Evolutionary conservation across 1,140 invertebrate genomes (phyloP), one percentile per base, ranked within the genome.

Genomic region (Acromyrmex charruanus): DNA sequence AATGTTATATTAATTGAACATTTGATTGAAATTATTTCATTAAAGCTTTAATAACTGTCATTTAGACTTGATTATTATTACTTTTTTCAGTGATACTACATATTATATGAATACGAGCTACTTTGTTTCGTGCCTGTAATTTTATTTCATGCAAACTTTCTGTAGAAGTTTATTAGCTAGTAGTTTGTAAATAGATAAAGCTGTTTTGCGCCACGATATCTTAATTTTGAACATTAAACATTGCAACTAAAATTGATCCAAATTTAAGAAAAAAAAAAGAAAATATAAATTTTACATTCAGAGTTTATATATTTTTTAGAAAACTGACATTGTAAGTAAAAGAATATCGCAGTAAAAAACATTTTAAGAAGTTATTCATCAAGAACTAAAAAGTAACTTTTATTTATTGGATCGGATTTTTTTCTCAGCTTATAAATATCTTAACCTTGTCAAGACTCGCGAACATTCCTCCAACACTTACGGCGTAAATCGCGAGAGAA

Each of bases 221-320:
- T 55, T 28, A 21, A 35, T 58, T 31, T 25, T 35, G 12, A 75
- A 7, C 16, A 55, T 55, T 71, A 61, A 28, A 63, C 14, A 4
- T 59, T 16, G 5, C 25, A 31, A 9, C 16, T 65, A 1, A 65
- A 18, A 2, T 35, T 35, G 31, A 55, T 14, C 2, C 10, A 55
- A 72, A 72, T 55, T 72, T 12, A 71, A 25, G 10, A n/a, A 55
- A 72, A 72, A 35, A 35, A 35, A 35, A 35, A n/a, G 2, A 31
- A n/a, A 55, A 53, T 53, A 58, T 35, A 12, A 55, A 14, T 14
- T 31, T 35, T 35, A 35, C 35, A 74, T 58, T 10, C 7, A 53
- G 4, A 31, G 35, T 35, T 35, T n/a, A 31, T 0, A 31, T 39
- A 7, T n/a, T 55, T 72, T n/a, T 35, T 14, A 35, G 2, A 58